A percentile compares a stretch with the other conserved stretches of the same genome.
Evolutionary conservation across 2,888 invertebrate species (phyloP).

Genomic region (Netelia fuscicornis): DNA sequence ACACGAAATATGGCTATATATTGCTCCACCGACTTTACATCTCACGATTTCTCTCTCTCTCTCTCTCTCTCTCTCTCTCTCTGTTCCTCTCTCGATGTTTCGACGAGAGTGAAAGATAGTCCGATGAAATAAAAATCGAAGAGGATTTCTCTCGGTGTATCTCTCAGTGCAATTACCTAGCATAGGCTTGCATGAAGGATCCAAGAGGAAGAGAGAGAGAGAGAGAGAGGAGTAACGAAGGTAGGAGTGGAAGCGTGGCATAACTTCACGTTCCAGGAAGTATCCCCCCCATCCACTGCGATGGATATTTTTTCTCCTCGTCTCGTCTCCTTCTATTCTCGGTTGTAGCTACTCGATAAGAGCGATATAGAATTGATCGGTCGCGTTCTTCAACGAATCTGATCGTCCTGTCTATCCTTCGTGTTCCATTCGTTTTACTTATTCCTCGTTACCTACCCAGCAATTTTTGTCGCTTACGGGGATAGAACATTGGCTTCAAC

Average conservation of each 20-base stretch:
- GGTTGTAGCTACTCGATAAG: not conserved
- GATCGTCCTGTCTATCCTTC: not conserved
- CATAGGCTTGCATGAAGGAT: conserved; percentile 25
- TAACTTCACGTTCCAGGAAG: conserved; percentile 80
- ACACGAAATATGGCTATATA: not conserved
- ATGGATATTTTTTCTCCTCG: conserved; percentile 39
- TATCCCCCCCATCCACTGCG: conserved; percentile 24
- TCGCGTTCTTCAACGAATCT: not conserved
- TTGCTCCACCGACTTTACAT: not conserved
- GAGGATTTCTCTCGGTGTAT: not conserved
- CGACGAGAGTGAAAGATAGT: conserved; percentile 42
- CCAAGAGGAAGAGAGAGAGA: conserved; percentile 47
- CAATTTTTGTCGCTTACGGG: conserved; percentile 20
- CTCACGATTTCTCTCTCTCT: conserved; percentile 19
- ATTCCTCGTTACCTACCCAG: conserved; percentile 20
- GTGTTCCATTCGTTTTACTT: conserved; percentile 63
- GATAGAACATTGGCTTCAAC: not conserved
- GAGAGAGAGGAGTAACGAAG: conserved; percentile 58
- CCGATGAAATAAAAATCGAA: not conserved
- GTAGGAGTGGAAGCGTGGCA: conserved; percentile 70
- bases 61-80: no score
- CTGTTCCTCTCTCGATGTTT: conserved; percentile 19
- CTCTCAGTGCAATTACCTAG: conserved; percentile 5
- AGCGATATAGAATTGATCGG: not conserved
- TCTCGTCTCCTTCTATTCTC: conserved; percentile 52